Percentiles rank a stretch among this genome's conserved stretches.
phyloP scores from a whole-genome alignment of 2,113 vertebrate genomes.

The Onychostruthus taczanowskii region DNA sequence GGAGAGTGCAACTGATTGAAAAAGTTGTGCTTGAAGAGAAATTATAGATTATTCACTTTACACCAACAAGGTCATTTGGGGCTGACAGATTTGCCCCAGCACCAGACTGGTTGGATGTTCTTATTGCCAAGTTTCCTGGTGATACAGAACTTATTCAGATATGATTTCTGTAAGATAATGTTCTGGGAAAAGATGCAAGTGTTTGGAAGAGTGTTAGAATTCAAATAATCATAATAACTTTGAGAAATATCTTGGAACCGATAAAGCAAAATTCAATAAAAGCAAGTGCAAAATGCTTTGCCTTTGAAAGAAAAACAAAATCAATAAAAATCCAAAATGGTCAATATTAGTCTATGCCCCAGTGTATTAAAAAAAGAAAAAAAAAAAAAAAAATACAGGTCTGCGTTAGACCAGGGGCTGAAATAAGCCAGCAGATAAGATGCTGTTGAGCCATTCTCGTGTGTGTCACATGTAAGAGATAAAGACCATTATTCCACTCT shows the following conservation, averaged over 20 bases:
- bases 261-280: not conserved
- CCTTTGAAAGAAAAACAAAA: not conserved
- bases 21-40: not conserved
- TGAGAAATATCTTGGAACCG: not conserved
- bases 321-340: not conserved
- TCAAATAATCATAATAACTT: not conserved
- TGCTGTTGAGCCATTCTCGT: not conserved
- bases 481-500: slow-evolving; percentile 11
- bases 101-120: not conserved
- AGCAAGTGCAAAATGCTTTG: not conserved
- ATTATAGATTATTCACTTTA: not conserved
- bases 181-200: not conserved
- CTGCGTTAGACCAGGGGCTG: not conserved
- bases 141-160: not conserved
- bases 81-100: not conserved
- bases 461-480: not conserved
- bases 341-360: not conserved
- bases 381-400: not conserved
- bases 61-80: not conserved
- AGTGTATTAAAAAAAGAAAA: not conserved
- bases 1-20: not conserved
- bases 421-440: not conserved
- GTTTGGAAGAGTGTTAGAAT: not conserved
- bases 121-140: not conserved
- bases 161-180: not conserved